Base-by-base conservation (phyloP, 2,888 invertebrate species). In the Trichacis sp. region DNA sequence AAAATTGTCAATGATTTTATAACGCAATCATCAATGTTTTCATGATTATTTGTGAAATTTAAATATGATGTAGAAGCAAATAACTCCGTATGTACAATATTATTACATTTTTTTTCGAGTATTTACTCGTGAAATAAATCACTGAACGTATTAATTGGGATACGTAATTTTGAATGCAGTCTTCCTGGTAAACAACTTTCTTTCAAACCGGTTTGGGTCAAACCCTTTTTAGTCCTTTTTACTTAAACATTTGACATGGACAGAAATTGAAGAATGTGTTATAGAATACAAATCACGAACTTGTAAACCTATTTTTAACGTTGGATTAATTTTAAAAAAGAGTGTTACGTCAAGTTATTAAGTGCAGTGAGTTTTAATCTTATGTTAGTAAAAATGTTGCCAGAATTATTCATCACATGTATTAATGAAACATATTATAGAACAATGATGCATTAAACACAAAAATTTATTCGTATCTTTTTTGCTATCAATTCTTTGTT, bases 121-220 rank as follows among this genome's bases (percentile, higher is more conserved):
- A 19, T 29, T 40, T 42, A n/a, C n/a, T n/a, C n/a, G n/a, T n/a
- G n/a, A 18, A 58, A 51, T 38, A 17, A 58, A 38, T 45, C 15
- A 4, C 9, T 42, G 46, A 29, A 20, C 36, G 40, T 29, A 12
- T 46, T 58, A 61, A 61, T 54, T 61, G 48, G 45, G 42, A 45
- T 29, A 36, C 52, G 40, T 46, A 63, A 49, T 24, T 53, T 17
- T 40, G 42, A 46, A 18, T 38, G 48, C 48, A 46, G 30, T 30
- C 42, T 52, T 51, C 50, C 48, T 30, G 53, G 47, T 24, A 33
- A 18, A 45, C 64, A 55, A 71, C 73, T 74, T 73, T 74, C 74
- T 70, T 76, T 64, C 47, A 68, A 78, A 78, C 78, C 78, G 78
- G 78, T 78, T 64, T 48, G 38, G 18, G 36, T 50, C 49, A 3